Conservation (phyloP, 2,888 invertebrate genomes). For the Philhelius pedissequus region DNA sequence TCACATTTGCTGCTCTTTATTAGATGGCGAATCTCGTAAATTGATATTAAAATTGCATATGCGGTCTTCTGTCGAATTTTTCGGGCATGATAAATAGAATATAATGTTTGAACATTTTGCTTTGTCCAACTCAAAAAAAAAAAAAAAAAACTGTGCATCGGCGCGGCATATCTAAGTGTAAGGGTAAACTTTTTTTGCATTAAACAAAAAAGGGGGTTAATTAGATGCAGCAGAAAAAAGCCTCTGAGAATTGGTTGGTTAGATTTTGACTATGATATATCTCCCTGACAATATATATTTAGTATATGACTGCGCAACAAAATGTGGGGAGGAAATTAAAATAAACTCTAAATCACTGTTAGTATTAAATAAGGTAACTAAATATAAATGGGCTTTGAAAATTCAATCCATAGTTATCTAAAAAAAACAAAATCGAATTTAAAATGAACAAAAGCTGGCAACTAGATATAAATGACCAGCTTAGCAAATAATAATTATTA, state of each 20-base stretch:
- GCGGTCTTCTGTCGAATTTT: constrained; percentile 3
- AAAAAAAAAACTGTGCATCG: too few relatives aligned
- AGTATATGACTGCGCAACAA: background rate
- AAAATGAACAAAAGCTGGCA: background rate
- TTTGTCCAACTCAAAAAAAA: background rate
- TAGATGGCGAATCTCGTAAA: constrained; percentile 58
- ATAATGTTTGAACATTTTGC: constrained; percentile 17
- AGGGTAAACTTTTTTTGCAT: background rate
- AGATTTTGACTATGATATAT: background rate
- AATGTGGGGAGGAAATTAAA: background rate
- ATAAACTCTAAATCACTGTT: background rate
- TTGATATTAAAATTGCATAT: constrained; percentile 66
- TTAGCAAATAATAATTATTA: background rate
- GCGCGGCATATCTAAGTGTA: too few relatives aligned
- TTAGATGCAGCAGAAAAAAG: background rate
- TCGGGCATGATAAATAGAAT: background rate
- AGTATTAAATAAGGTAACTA: background rate
- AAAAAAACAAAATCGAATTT: background rate
- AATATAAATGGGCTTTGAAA: background rate
- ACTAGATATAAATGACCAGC: background rate
- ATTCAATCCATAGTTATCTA: background rate
- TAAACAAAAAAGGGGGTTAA: background rate
- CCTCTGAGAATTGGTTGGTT: background rate
- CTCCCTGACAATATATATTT: background rate
- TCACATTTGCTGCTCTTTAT: constrained; percentile 63